A percentile compares a stretch with the other conserved stretches of the same genome.
phyloP scores from a whole-genome alignment of 2,888 invertebrate genomes.

The Dexiosoma caninum region DNA sequence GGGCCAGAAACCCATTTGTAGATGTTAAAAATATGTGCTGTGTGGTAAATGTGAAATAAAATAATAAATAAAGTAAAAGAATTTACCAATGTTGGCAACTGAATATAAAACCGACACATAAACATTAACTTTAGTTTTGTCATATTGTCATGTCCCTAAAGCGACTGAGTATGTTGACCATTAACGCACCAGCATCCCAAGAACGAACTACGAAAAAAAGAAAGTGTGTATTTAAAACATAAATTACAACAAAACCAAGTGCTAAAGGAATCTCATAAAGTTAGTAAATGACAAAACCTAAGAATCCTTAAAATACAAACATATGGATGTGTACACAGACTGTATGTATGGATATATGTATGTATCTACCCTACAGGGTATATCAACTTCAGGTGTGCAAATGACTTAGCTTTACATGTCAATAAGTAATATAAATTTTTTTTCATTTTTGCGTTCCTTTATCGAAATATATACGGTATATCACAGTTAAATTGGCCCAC shows the following conservation, averaged over 20 bases:
- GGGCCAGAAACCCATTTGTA: background rate
- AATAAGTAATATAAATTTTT: too few species aligned
- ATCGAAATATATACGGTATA: too few species aligned
- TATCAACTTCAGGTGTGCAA: too few species aligned
- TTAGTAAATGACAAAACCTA: constrained; percentile 46
- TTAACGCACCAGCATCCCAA: constrained; percentile 1
- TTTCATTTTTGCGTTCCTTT: too few species aligned
- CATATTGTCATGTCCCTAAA: constrained; percentile 12
- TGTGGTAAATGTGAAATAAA: constrained; percentile 15
- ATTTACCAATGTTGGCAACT: constrained; percentile 35
- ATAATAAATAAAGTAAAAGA: background rate
- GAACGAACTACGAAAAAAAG: constrained; percentile 18
- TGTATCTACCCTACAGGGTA: too few species aligned
- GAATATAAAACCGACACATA: constrained; percentile 32
- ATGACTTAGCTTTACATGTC: too few species aligned
- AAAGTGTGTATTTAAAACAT: constrained; percentile 39
- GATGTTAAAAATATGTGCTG: background rate
- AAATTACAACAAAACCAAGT: constrained; percentile 39
- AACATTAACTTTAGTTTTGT: constrained; percentile 43
- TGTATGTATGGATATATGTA: too few species aligned
- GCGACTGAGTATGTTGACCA: background rate
- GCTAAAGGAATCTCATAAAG: constrained; percentile 35
- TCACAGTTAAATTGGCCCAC: too few species aligned
- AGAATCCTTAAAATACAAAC: background rate
- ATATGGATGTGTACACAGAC: too few species aligned